phyloP scores from a whole-genome alignment of 2,888 invertebrate genomes.

The Lasiommata megera region DNA sequence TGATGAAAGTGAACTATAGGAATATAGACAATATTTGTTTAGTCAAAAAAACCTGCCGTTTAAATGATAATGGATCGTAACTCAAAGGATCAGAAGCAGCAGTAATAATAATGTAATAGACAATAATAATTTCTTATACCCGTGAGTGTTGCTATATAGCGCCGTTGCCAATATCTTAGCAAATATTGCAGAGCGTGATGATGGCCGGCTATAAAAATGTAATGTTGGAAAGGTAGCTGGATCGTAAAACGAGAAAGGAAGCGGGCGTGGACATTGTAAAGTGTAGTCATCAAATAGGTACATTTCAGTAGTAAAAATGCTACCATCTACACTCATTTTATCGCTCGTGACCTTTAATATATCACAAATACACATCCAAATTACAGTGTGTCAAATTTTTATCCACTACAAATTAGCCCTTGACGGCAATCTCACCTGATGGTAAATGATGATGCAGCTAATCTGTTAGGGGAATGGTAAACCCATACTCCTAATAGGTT shows the following conservation, averaged over 20 bases:
- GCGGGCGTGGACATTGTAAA: conserved; percentile 43
- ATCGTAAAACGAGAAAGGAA: conserved; percentile 52
- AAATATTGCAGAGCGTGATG: conserved; percentile 47
- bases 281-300: conserved; percentile 8
- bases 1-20: too few relatives aligned
- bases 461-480: too few relatives aligned
- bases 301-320: conserved; percentile 1
- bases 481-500: too few relatives aligned
- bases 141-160: conserved; percentile 14
- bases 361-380: too few relatives aligned
- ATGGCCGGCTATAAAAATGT: conserved; percentile 57
- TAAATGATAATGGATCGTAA: background rate
- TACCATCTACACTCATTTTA: background rate
- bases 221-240: conserved; percentile 45
- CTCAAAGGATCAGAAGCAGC: background rate
- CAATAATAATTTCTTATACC: background rate
- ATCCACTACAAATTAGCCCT: too few relatives aligned
- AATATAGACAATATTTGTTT: too few relatives aligned
- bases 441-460: too few relatives aligned
- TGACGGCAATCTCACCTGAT: too few relatives aligned
- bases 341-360: too few relatives aligned
- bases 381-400: too few relatives aligned
- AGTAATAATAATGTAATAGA: background rate
- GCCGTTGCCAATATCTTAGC: conserved; percentile 49
- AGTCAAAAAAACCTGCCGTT: too few relatives aligned